Evolutionary conservation across 2,797 vertebrate species (phyloP).

Genomic region (Molossus molossus): DNA sequence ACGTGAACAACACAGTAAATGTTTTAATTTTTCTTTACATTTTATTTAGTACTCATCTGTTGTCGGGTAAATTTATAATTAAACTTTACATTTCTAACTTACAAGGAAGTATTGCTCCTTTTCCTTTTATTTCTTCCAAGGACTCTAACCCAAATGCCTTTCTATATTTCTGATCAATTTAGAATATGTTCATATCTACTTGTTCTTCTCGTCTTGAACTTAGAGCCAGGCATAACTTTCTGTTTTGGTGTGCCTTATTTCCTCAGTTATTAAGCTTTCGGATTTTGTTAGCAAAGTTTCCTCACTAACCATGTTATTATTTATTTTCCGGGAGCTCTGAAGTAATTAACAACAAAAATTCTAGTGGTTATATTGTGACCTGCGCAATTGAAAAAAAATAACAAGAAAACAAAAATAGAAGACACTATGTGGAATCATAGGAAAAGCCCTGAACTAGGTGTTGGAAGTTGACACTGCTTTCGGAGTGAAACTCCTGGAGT

Average conservation of each 20-base stretch:
- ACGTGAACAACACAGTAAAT: not conserved
- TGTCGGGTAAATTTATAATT: not conserved
- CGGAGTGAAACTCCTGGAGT: not conserved
- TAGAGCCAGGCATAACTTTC: not conserved
- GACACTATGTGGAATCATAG: rapidly evolving
- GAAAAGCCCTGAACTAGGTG: not conserved
- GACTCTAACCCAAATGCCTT: not conserved
- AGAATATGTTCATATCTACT: not conserved
- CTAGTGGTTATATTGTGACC: not conserved
- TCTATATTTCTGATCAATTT: not conserved
- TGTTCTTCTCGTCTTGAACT: rapidly evolving
- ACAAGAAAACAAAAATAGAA: not conserved
- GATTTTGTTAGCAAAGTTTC: not conserved
- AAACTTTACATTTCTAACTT: not conserved
- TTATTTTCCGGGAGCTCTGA: not conserved
- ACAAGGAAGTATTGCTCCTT: not conserved
- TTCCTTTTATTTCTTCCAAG: not conserved
- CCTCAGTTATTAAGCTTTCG: not conserved
- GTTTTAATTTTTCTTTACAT: too few relatives aligned
- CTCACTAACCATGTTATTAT: not conserved
- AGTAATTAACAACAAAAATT: not conserved
- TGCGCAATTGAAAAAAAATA: not conserved
- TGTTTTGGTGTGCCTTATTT: not conserved
- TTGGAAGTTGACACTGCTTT: not conserved
- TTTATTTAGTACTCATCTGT: rapidly evolving